Evolutionary conservation across 2,888 invertebrate species (phyloP), one percentile per base, ranked within the genome.

Genomic region (Icerya purchasi): DNA sequence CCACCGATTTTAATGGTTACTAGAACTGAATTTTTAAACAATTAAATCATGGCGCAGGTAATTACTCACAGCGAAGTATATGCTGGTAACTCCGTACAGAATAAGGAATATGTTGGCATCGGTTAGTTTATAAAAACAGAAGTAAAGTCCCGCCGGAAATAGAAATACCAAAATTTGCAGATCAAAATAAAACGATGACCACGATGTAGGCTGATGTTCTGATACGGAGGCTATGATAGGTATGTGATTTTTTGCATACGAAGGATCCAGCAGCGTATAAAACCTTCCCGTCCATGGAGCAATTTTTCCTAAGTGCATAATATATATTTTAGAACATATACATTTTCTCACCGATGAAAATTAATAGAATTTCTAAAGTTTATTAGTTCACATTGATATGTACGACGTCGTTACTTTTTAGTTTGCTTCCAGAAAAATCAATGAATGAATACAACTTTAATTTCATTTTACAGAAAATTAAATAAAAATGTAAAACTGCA

Each of bases 181-280:
- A 76, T 97, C 96, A 73, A 96, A 96, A 75, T 93, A 97, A 76
- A 96, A 97, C 1, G 93, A 93, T 56, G 90, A 89, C 96, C 96
- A 97, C 0, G 94, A 89, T 1, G 96, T 97, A 1, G 96, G 96
- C 74, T 97, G 96, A 79, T 97, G 96, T 75, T 97, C 96, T 1
- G 94, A 96, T 2, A 93, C 91, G 5, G 90, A 91, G 10, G 92
- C 96, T 70, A 96, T 96, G 66, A 96, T 96, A 57, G 96, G 96
- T 74, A 97, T 97, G 75, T 97, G 91, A 73, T 93, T 94, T 74
- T 97, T 97, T 53, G 96, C 96, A 69, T 97, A 96, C 0, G 92
- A 92, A 0, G 96, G 94, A 74, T 96, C 96, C 66, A 96, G 74
- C 19, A 96, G 77, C 0, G 94, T 94, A 73, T 96, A 96, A 75